phyloP scores from a whole-genome alignment of 2,888 invertebrate genomes.

The Anticlea derivata region DNA sequence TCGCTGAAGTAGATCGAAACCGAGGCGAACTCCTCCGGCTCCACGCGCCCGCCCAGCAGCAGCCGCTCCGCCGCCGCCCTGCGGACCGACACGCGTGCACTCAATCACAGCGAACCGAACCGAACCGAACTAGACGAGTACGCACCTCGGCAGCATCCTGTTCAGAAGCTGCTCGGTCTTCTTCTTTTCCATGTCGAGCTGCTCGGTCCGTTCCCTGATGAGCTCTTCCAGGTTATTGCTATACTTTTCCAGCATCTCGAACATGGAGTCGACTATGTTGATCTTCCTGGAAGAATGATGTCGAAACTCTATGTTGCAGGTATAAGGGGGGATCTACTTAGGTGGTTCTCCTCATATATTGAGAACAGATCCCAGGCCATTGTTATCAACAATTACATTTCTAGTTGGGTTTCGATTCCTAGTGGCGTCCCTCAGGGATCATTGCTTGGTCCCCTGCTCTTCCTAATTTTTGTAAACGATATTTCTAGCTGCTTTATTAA shows the following conservation, averaged over 20 bases:
- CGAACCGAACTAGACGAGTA: background rate
- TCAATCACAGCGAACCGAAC: background rate
- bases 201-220: conserved; percentile 95
- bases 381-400: no score
- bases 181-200: conserved; percentile 96
- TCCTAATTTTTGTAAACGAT: no score
- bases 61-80: conserved; percentile 96
- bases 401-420: no score
- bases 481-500: no score
- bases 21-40: conserved; percentile 96
- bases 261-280: conserved; percentile 98
- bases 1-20: conserved; percentile 97
- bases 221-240: conserved; percentile 97
- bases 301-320: no score
- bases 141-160: conserved; percentile 93
- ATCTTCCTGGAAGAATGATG: conserved; percentile 91
- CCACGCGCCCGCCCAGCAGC: conserved; percentile 94
- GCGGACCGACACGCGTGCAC: conserved; percentile 6
- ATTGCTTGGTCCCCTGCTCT: no score
- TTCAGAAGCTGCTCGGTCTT: conserved; percentile 96
- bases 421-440: no score
- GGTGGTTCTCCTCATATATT: no score
- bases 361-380: no score
- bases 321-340: no score
- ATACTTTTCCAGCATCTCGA: conserved; percentile 98